Evolutionary conservation across 2,888 invertebrate species (phyloP), one percentile per base, ranked within the genome.

Genomic region (Bellardia bayeri): DNA sequence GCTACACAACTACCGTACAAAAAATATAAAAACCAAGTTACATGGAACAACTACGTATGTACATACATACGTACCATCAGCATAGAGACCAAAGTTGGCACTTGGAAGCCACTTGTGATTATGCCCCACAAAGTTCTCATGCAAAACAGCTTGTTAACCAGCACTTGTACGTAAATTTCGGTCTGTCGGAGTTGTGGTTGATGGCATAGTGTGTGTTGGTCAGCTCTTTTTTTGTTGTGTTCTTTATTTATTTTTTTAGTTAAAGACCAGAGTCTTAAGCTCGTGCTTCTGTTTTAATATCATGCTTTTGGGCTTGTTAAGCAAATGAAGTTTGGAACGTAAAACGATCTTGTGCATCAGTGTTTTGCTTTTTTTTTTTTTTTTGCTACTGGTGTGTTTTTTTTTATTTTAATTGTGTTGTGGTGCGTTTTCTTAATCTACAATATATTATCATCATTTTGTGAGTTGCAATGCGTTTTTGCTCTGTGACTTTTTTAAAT

Each of bases 81-180:
- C 69, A 68, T 37, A 54, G 40, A n/a, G 16, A 40, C 61, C 13
- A 33, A 42, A 69, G 9, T 69, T 71, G 68, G 81, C 63, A 82
- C 64, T 82, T 71, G 54, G 80, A 72, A 81, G 83, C 68, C 37
- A 56, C 2, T 33, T 63, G 71, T 51, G 33, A 37, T n/a, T 13
- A 49, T n/a, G 37, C 4, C 45, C 64, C 85, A 72, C 75, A 78
- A 74, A 84, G 82, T 88, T 83, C 86, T 91, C 92, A 92, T 92
- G 92, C 92, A 92, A 92, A 92, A 90, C 92, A 92, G 92, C 91
- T 91, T 91, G 92, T 91, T 92, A 91, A 90, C 42, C 56, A 78
- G 45, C 63, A 69, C 82, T 74, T 63, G 80, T 49, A 76, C 49
- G 71, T 49, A 82, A 51, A 42, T 83, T 83, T 68, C n/a, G 51